Evolutionary conservation across 1,140 invertebrate genomes (phyloP).

Genomic region (Drosophila pseudoobscura): DNA sequence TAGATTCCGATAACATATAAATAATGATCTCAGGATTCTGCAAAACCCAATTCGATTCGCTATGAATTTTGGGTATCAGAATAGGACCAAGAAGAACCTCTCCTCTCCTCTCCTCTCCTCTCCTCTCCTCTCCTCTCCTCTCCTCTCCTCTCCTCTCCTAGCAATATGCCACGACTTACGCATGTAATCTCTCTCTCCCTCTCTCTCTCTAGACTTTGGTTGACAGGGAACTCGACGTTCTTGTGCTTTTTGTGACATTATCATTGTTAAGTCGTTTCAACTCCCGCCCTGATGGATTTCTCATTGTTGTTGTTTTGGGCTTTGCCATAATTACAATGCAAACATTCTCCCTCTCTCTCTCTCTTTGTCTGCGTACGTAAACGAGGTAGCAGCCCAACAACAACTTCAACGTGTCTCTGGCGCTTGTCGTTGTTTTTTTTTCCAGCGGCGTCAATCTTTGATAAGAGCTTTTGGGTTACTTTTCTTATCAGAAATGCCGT

Average conservation of each 20-base stretch:
- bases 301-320: slow-evolving; percentile 32
- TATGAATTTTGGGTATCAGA: too few species aligned
- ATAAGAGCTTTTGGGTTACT: slow-evolving; percentile 44
- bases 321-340: slow-evolving; percentile 60
- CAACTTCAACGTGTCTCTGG: slow-evolving; percentile 3
- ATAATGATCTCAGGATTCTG: too few species aligned
- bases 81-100: too few species aligned
- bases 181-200: too few species aligned
- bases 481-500: slow-evolving; percentile 62
- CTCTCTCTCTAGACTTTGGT: too few species aligned
- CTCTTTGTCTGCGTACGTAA: slow-evolving; percentile 17
- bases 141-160: too few species aligned
- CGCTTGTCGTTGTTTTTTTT: slow-evolving; percentile 9
- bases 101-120: too few species aligned
- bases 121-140: too few species aligned
- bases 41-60: too few species aligned
- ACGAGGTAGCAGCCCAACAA: slow-evolving; percentile 39
- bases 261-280: slow-evolving; percentile 65
- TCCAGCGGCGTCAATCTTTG: slow-evolving; percentile 18
- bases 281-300: slow-evolving; percentile 57
- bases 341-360: slow-evolving; percentile 4
- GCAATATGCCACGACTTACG: too few species aligned
- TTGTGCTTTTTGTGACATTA: slow-evolving; percentile 61
- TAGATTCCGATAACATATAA: too few species aligned
- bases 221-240: neutral